A percentile compares a stretch with the other conserved stretches of the same genome.
phyloP scores from a whole-genome alignment of 1,140 invertebrate genomes.

The Araneus ventricosus region DNA sequence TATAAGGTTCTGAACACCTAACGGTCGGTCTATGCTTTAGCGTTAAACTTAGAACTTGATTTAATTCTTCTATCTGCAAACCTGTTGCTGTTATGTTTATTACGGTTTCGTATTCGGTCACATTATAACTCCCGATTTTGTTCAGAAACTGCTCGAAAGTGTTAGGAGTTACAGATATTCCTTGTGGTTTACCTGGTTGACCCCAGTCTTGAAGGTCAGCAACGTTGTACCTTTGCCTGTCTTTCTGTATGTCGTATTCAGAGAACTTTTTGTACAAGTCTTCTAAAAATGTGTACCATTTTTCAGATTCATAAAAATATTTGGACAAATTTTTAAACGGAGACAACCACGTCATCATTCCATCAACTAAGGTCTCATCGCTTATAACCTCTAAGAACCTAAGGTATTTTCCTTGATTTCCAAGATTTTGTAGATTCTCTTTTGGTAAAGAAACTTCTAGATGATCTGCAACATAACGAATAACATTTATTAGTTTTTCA shows the following conservation, averaged over 20 bases:
- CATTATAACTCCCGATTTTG: background rate
- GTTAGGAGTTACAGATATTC: background rate
- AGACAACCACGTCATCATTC: background rate
- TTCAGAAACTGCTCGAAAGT: background rate
- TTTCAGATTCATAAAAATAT: background rate
- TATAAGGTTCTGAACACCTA: background rate
- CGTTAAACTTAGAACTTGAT: background rate
- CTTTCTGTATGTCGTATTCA: background rate
- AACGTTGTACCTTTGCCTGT: background rate
- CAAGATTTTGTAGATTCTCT: background rate
- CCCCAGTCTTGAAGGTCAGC: background rate
- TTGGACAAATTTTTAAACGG: background rate
- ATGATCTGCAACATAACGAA: background rate
- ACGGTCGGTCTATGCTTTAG: background rate
- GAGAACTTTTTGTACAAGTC: background rate
- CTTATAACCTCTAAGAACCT: background rate
- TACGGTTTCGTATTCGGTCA: background rate
- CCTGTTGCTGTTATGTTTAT: background rate
- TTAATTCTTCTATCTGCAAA: background rate
- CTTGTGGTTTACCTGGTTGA: background rate
- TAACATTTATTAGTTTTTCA: background rate
- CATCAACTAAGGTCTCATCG: background rate
- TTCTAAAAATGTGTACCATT: background rate
- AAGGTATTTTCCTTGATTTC: background rate
- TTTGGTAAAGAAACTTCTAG: background rate